A percentile compares a stretch with the other conserved stretches of the same genome.
phyloP scores from a whole-genome alignment of 2,797 vertebrate species.

The Cyclopterus lumpus region DNA sequence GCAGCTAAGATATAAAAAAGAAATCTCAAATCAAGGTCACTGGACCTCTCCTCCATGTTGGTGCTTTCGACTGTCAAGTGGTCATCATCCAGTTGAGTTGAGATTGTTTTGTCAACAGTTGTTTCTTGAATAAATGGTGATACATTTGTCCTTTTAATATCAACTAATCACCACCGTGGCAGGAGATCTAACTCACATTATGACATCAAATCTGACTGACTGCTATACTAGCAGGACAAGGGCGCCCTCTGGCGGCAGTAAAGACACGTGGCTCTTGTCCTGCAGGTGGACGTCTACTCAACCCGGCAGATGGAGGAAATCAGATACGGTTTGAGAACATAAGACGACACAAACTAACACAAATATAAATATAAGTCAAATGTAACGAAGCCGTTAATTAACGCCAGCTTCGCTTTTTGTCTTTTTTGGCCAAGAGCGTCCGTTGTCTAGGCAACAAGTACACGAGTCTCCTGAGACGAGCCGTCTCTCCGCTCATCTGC shows the following conservation, averaged over 20 bases:
- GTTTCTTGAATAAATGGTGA: not conserved
- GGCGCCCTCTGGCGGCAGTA: conserved; percentile 49
- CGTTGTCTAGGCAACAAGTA: conserved; percentile 63
- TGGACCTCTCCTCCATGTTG: not conserved
- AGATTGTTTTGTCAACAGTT: not conserved
- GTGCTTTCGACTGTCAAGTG: not conserved
- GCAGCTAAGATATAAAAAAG: not conserved
- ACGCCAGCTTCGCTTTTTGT: not conserved
- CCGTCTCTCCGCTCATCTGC: not conserved
- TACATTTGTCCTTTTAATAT: no score
- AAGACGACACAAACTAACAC: not conserved
- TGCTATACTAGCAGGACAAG: not conserved
- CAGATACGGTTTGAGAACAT: not conserved
- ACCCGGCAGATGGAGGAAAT: no score
- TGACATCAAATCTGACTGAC: not conserved
- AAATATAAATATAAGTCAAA: not conserved
- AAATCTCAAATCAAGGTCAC: not conserved
- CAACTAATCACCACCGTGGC: not conserved
- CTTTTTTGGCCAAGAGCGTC: not conserved
- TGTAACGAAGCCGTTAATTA: no score
- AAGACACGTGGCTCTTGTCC: not conserved
- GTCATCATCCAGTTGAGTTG: not conserved
- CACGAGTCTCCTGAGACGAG: not conserved
- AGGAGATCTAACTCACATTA: not conserved
- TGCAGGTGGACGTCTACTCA: not conserved